Evolutionary conservation across 2,888 invertebrate species (phyloP).

Genomic region (Laspeyria flexula): DNA sequence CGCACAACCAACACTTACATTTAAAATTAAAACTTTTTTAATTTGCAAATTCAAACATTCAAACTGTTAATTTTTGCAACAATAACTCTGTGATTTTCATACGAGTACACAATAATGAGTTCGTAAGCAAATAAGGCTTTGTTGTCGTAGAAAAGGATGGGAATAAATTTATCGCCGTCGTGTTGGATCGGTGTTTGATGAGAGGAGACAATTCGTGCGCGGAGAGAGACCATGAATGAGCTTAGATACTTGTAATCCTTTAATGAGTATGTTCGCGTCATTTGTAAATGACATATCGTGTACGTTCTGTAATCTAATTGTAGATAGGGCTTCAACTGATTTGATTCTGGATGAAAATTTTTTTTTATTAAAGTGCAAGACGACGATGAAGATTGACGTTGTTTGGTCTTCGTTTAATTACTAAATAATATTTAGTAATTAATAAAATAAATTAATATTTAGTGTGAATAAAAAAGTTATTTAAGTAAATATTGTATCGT

Average conservation of each 20-base stretch:
- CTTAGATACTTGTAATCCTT: conserved; percentile 65
- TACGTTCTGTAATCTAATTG: conserved; percentile 13
- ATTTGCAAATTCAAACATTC: conserved; percentile 14
- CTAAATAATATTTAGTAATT: too few relatives aligned
- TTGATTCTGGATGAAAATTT: not conserved
- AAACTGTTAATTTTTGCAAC: conserved; percentile 11
- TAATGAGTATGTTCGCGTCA: conserved; percentile 67
- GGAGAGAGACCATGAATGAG: conserved; percentile 76
- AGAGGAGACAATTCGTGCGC: conserved; percentile 68
- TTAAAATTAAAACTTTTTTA: conserved; percentile 36
- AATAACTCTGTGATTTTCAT: conserved; percentile 14
- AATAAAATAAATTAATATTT: too few relatives aligned
- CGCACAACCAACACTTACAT: conserved; percentile 53
- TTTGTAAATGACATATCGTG: conserved; percentile 56
- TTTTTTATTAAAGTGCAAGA: too few relatives aligned
- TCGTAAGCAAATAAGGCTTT: conserved; percentile 62
- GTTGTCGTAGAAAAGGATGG: conserved; percentile 77
- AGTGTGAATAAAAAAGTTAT: too few relatives aligned
- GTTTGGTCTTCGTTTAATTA: too few relatives aligned
- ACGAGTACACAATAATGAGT: conserved; percentile 1
- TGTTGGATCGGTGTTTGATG: conserved; percentile 67
- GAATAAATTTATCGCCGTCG: conserved; percentile 83
- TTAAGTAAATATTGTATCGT: too few relatives aligned
- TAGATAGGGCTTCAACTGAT: not conserved
- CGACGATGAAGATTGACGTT: too few relatives aligned